phyloP scores from a whole-genome alignment of 2,797 vertebrate genomes.

The Nothura maculosa region DNA sequence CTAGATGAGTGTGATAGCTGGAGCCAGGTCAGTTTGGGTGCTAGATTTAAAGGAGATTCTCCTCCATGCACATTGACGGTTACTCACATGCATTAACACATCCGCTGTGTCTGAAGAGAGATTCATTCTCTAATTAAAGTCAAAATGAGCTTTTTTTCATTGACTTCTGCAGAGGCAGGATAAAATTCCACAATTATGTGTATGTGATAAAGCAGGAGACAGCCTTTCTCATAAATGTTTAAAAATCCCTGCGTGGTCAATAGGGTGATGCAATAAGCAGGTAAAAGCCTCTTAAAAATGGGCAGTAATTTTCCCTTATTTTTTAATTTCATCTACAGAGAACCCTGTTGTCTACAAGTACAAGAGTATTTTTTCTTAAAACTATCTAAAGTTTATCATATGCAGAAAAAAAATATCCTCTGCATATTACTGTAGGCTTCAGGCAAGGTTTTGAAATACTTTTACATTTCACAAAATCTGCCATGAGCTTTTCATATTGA shows the following conservation, averaged over 20 bases:
- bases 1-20: background rate
- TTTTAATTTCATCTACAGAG: background rate
- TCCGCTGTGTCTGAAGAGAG: background rate
- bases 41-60: conserved; percentile 15
- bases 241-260: background rate
- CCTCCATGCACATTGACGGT: background rate
- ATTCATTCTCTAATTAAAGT: conserved; percentile 36
- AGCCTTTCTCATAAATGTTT: background rate
- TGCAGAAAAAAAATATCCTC: background rate
- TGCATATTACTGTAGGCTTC: background rate
- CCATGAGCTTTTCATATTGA: background rate
- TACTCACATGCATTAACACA: conserved; percentile 11
- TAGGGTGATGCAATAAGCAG: background rate
- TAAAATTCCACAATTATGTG: background rate
- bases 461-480: background rate
- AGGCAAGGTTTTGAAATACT: background rate
- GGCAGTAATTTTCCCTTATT: background rate
- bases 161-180: background rate
- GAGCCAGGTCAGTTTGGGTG: conserved; percentile 10
- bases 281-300: background rate
- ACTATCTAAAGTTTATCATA: background rate
- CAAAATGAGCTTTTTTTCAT: background rate
- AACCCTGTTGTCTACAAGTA: background rate
- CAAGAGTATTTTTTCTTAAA: background rate
- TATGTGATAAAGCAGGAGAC: background rate